phyloP scores from a whole-genome alignment of 2,113 vertebrate species.

The Phylloscopus trochilus region DNA sequence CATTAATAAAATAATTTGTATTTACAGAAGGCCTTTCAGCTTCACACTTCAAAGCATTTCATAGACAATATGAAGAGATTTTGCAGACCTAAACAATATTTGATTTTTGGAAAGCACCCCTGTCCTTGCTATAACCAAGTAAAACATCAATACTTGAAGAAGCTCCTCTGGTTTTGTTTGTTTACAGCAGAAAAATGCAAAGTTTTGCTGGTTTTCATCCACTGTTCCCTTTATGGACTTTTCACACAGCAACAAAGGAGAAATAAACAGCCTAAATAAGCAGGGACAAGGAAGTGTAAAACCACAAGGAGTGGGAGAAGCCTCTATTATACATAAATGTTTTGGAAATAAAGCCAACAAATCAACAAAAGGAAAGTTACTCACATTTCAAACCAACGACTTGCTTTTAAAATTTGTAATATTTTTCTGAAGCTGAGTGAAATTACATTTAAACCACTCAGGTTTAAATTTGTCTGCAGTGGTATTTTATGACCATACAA shows the following conservation, averaged over 20 bases:
- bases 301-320: neutral
- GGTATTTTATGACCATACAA: neutral
- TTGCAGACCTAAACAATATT: neutral
- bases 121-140: neutral
- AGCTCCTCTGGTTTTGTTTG: neutral
- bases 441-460: neutral
- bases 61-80: accelerated
- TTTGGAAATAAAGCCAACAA: neutral
- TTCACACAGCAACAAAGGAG: neutral
- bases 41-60: neutral
- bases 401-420: neutral
- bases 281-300: neutral
- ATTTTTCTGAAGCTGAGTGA: neutral
- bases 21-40: neutral
- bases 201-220: neutral
- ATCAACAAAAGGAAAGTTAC: neutral
- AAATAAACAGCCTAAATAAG: neutral
- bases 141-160: neutral
- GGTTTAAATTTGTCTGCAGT: neutral
- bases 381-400: neutral
- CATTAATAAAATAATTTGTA: neutral
- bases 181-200: neutral
- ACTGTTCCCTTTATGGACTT: neutral
- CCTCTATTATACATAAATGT: neutral
- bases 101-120: neutral